Percentiles rank a stretch among this genome's conserved stretches.
phyloP scores from a whole-genome alignment of 2,797 vertebrate species.

The Gymnothorax reevesii region DNA sequence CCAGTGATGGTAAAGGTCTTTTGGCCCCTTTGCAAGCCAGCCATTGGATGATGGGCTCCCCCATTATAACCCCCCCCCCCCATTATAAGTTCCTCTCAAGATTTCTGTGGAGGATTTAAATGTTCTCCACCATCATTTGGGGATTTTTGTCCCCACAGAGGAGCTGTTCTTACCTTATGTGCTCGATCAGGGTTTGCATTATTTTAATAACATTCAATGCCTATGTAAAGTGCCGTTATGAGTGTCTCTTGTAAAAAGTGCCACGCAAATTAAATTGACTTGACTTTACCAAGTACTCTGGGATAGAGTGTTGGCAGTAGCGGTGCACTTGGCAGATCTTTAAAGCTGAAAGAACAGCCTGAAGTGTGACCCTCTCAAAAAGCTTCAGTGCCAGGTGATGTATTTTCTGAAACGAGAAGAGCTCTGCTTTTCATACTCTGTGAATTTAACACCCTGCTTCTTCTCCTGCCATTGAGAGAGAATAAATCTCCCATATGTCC shows the following conservation, averaged over 20 bases:
- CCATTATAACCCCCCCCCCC: no score
- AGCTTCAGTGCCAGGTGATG: not conserved
- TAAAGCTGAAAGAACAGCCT: not conserved
- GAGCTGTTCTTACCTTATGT: no score
- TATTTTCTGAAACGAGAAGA: not conserved
- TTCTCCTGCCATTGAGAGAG: not conserved
- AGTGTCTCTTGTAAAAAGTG: no score
- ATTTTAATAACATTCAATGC: no score
- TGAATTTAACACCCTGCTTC: not conserved
- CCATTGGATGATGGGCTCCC: no score
- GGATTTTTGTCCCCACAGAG: no score
- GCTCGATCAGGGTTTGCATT: no score
- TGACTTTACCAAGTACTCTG: not conserved
- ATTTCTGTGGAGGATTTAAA: no score
- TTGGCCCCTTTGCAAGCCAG: not conserved
- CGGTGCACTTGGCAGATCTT: not conserved
- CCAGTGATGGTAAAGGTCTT: not conserved
- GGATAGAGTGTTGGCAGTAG: not conserved
- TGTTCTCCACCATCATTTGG: no score
- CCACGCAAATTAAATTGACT: no score
- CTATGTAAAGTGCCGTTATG: no score
- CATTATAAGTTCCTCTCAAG: no score
- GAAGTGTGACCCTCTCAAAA: not conserved
- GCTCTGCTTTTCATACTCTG: not conserved
- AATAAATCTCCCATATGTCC: not conserved